Evolutionary conservation across 2,888 invertebrate species (phyloP).

Genomic region (Nephrotoma appendiculata): DNA sequence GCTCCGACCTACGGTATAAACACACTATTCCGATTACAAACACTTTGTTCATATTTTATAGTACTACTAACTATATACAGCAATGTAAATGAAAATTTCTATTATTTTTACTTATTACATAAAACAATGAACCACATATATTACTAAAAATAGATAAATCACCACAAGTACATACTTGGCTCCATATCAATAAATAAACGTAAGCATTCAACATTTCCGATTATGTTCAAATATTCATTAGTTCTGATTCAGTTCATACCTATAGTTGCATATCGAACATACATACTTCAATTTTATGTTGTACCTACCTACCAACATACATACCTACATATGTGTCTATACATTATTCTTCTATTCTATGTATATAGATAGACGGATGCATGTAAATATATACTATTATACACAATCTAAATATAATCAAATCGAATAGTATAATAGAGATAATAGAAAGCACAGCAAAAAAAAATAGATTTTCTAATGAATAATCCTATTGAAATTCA

Average conservation of each 20-base stretch:
- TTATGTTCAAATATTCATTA: neutral
- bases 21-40: too few species aligned
- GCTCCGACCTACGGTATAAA: too few species aligned
- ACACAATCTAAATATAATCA: neutral
- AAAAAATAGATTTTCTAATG: neutral
- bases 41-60: too few species aligned
- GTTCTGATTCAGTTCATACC: neutral
- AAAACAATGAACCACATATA: neutral
- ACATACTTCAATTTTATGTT: neutral
- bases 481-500: neutral
- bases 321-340: neutral
- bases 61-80: too few species aligned
- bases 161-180: neutral
- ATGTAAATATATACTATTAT: neutral
- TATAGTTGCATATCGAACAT: neutral
- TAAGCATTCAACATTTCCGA: neutral
- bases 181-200: neutral
- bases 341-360: too few species aligned
- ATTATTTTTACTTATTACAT: neutral
- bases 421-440: neutral
- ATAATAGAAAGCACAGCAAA: neutral
- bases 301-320: neutral
- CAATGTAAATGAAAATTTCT: neutral
- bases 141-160: neutral
- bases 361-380: too few species aligned